A percentile compares a stretch with the other conserved stretches of the same genome.
Conservation (phyloP, 2,113 vertebrate genomes). For the Tetraodon nigroviridis region DNA sequence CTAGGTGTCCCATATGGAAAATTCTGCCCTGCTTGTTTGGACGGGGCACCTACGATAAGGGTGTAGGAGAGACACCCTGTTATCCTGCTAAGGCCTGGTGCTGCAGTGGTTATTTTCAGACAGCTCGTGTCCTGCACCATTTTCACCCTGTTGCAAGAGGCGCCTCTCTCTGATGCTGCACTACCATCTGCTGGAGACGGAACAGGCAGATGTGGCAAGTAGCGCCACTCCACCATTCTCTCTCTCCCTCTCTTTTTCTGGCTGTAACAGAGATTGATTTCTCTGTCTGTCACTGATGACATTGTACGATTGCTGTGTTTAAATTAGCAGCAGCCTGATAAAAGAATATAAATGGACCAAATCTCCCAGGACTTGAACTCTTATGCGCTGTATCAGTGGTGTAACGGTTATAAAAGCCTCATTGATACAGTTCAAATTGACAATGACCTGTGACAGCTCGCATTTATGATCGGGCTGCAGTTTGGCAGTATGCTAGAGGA, state of each 20-base stretch:
- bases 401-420: constrained; percentile 36
- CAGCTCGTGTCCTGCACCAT: constrained; percentile 58
- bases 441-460: constrained; percentile 40
- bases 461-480: constrained; percentile 40
- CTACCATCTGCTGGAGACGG: constrained; percentile 69
- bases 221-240: not conserved
- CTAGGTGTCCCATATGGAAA: constrained; percentile 53
- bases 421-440: constrained; percentile 48
- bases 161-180: constrained; percentile 49
- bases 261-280: constrained; percentile 55
- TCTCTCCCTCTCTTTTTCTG: not conserved
- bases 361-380: constrained; percentile 43
- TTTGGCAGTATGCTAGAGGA: constrained; percentile 28
- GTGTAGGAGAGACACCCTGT: constrained; percentile 57
- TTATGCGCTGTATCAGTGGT: constrained; percentile 20
- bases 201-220: constrained; percentile 9
- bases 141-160: constrained; percentile 38
- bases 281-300: constrained; percentile 63
- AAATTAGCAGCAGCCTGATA: constrained; percentile 56
- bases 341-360: constrained; percentile 56
- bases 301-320: constrained; percentile 60
- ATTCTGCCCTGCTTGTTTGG: constrained; percentile 18
- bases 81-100: constrained; percentile 55
- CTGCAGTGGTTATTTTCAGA: constrained; percentile 57
- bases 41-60: constrained; percentile 27